A percentile compares a stretch with the other conserved stretches of the same genome.
Evolutionary conservation across 1,140 invertebrate genomes (phyloP).

Genomic region (Meteorus sp.): DNA sequence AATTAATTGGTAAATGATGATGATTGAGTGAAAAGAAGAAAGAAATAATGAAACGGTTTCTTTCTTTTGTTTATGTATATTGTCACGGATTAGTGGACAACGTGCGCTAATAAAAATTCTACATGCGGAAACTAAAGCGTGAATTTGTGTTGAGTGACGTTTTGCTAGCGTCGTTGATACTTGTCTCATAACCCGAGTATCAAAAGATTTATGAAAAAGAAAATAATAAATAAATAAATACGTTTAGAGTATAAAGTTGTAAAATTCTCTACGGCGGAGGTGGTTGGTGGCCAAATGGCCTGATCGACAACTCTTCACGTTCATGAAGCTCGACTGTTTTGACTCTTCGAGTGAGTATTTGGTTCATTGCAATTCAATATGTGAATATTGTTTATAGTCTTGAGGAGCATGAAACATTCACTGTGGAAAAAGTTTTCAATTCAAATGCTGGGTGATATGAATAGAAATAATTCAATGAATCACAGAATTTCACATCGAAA

Average conservation of each 20-base stretch:
- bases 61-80: too few relatives aligned
- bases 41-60: too few relatives aligned
- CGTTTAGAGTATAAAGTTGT: neutral
- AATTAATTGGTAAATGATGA: too few relatives aligned
- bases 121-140: neutral
- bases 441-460: too few relatives aligned
- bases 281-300: constrained; percentile 47
- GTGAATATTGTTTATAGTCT: neutral
- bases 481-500: too few relatives aligned
- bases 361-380: too few relatives aligned
- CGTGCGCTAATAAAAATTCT: neutral
- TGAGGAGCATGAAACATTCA: too few relatives aligned
- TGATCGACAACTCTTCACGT: constrained; percentile 42
- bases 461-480: too few relatives aligned
- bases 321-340: constrained; percentile 56
- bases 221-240: neutral
- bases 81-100: too few relatives aligned
- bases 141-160: neutral
- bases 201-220: too few relatives aligned
- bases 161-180: constrained; percentile 17
- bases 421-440: neutral
- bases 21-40: too few relatives aligned
- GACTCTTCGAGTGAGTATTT: constrained; percentile 54
- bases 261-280: constrained; percentile 32
- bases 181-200: too few relatives aligned